These are phyloP conservation scores for Criorhina ranunculi DNA, from an alignment of 2,888 invertebrate genomes.

Conservation along the genomic window DNA sequence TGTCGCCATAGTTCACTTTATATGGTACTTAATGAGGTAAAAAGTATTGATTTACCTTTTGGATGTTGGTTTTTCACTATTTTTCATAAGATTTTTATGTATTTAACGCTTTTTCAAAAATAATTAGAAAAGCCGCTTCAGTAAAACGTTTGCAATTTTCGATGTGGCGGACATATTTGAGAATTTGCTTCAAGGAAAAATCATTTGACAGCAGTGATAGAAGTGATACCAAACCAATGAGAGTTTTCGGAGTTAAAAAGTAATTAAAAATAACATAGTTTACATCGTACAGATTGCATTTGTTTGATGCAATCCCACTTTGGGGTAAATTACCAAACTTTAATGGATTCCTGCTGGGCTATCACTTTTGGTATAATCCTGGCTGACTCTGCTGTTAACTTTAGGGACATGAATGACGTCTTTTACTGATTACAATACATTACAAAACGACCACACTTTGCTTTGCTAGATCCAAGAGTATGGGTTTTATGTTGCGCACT, in stretches of 20 bases:
- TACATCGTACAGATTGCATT: too few relatives aligned
- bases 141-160: conserved; percentile 71
- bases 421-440: too few relatives aligned
- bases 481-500: too few relatives aligned
- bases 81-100: conserved; percentile 8
- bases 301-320: too few relatives aligned
- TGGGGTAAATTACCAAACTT: too few relatives aligned
- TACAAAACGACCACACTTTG: too few relatives aligned
- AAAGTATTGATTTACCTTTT: conserved; percentile 33
- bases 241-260: not conserved
- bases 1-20: not conserved
- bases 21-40: not conserved
- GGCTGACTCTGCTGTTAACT: too few relatives aligned
- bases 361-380: too few relatives aligned
- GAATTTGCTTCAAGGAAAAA: conserved; percentile 24
- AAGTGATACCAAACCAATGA: conserved; percentile 27
- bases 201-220: conserved; percentile 23
- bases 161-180: conserved; percentile 66
- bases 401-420: too few relatives aligned
- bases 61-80: not conserved
- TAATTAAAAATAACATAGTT: too few relatives aligned
- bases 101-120: conserved; percentile 14
- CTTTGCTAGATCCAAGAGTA: too few relatives aligned
- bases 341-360: too few relatives aligned
- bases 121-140: conserved; percentile 43